Evolutionary conservation across 2,113 vertebrate species (phyloP).

Genomic region (Nothobranchius furzeri): DNA sequence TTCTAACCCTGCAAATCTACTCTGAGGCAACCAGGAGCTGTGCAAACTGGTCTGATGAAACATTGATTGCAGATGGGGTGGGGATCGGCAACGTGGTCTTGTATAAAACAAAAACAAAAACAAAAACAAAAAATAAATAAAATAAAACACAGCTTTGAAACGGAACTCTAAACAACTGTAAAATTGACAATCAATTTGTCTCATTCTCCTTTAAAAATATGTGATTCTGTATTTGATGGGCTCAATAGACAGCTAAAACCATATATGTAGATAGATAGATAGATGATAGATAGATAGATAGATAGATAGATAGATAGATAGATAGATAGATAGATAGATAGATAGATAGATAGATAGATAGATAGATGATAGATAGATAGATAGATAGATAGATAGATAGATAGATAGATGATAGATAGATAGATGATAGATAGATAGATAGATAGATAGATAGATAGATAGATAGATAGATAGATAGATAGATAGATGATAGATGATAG

Average conservation of each 20-base stretch:
- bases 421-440: slow-evolving; percentile 55
- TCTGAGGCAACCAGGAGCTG: slow-evolving; percentile 43
- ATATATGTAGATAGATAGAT: background rate
- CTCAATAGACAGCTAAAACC: background rate
- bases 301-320: slow-evolving; percentile 46
- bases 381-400: slow-evolving; percentile 52
- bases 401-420: slow-evolving; percentile 53
- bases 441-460: slow-evolving; percentile 60
- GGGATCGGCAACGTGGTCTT: slow-evolving; percentile 36
- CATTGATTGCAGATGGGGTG: slow-evolving; percentile 59
- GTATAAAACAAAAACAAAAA: slow-evolving; percentile 32
- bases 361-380: slow-evolving; percentile 38
- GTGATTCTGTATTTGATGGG: background rate
- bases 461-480: slow-evolving; percentile 61
- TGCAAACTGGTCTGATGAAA: slow-evolving; percentile 57
- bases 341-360: slow-evolving; percentile 22
- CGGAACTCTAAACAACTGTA: background rate
- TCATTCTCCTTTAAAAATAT: background rate
- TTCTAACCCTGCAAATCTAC: slow-evolving; percentile 4
- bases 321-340: slow-evolving; percentile 55
- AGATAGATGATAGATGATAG: slow-evolving; percentile 33
- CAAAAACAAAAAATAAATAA: slow-evolving; percentile 10
- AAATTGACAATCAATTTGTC: background rate
- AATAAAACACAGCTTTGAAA: slow-evolving; percentile 15
- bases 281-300: slow-evolving; percentile 13